Conservation (phyloP, 2,797 vertebrate genomes). For the Clarias platycephalus region DNA sequence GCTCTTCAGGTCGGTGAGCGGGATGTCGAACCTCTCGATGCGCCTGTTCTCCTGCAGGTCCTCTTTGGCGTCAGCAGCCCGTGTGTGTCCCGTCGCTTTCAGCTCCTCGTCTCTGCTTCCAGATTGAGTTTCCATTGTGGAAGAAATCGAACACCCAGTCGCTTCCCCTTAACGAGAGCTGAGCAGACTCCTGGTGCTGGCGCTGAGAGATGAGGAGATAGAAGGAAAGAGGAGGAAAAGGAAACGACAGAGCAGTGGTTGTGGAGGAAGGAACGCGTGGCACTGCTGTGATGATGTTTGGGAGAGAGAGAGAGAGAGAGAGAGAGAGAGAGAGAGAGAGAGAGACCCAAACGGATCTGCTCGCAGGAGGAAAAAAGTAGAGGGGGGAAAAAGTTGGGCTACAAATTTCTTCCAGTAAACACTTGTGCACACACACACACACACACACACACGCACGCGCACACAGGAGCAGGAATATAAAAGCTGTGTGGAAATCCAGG, state of each 20-base stretch:
- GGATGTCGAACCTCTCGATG: conserved; percentile 77
- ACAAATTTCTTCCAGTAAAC: conserved; percentile 50
- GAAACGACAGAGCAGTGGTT: conserved; percentile 3
- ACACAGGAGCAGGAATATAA: conserved; percentile 29
- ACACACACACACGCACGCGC: conserved; percentile 34
- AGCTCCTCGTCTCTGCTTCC: conserved; percentile 73
- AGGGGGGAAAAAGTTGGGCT: conserved; percentile 9
- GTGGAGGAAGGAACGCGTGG: conserved; percentile 47
- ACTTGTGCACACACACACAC: conserved; percentile 24
- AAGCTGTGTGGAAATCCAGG: conserved; percentile 42
- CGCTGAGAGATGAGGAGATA: conserved; percentile 45
- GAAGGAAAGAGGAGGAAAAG: conserved; percentile 18
- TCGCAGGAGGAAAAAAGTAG: conserved; percentile 54
- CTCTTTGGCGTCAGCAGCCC: conserved; percentile 67
- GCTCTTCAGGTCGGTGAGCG: conserved; percentile 74
- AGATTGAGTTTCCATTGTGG: conserved; percentile 84
- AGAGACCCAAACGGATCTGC: conserved; percentile 32
- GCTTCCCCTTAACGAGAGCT: conserved; percentile 39
- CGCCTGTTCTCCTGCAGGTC: conserved; percentile 67
- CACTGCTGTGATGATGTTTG: conserved; percentile 43
- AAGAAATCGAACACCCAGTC: conserved; percentile 65
- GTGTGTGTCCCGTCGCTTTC: conserved; percentile 58
- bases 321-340: conserved; percentile 42
- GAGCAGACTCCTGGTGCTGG: conserved; percentile 35
- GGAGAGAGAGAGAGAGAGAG: conserved; percentile 52